Percentiles rank a stretch among this genome's conserved stretches.
These are phyloP conservation scores for Malaclemys terrapin DNA, from an alignment of 2,113 vertebrate species.

Conservation along the genomic window DNA sequence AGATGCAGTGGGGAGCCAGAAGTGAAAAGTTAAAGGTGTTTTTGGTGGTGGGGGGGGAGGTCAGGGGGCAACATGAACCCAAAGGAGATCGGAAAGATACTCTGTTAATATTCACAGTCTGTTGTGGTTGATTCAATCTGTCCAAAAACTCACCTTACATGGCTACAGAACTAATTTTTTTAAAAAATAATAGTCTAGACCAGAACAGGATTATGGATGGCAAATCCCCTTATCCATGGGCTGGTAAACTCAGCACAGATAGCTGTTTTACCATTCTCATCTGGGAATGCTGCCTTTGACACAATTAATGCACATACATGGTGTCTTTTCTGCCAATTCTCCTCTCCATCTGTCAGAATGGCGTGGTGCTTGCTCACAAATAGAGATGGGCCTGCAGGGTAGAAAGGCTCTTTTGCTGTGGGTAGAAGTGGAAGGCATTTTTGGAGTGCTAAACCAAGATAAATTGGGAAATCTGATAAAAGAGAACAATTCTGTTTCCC, in stretches of 20 bases:
- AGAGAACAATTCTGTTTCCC: background rate
- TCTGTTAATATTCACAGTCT: background rate
- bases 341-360: conserved; percentile 44
- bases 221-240: conserved; percentile 18
- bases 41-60: too few species aligned
- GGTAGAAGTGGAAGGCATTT: background rate
- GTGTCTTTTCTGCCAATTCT: conserved; percentile 16
- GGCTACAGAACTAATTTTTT: background rate
- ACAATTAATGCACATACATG: conserved; percentile 50
- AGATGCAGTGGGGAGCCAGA: background rate
- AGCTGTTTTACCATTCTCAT: background rate
- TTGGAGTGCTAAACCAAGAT: background rate
- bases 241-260: conserved; percentile 12
- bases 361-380: background rate
- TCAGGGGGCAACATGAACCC: background rate
- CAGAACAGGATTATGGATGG: background rate
- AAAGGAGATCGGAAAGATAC: background rate
- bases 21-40: background rate
- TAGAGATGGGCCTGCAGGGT: background rate
- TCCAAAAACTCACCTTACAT: background rate
- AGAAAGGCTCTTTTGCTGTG: background rate
- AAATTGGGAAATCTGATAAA: background rate
- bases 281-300: conserved; percentile 56
- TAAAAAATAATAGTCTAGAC: background rate
- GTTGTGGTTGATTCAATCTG: accelerated